Evolutionary conservation across 2,797 vertebrate genomes (phyloP).

Genomic region (Tympanoctomys barrerae): DNA sequence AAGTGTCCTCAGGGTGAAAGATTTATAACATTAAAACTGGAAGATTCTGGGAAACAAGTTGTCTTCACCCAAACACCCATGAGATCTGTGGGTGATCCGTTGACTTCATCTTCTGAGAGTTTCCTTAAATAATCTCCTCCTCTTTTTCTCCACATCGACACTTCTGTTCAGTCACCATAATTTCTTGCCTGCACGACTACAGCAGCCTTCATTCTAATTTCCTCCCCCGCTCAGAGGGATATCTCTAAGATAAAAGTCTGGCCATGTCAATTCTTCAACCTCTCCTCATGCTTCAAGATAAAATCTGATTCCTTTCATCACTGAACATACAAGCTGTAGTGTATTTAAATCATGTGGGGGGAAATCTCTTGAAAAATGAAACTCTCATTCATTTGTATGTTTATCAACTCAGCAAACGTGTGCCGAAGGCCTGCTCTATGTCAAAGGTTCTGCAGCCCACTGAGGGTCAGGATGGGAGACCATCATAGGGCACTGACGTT

Average conservation of each 20-base stretch:
- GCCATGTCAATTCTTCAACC: background rate
- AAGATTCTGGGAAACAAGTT: background rate
- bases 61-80: background rate
- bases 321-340: background rate
- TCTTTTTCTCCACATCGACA: background rate
- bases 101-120: background rate
- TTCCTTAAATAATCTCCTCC: background rate
- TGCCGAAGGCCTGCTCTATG: background rate
- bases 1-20: background rate
- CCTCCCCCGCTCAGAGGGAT: background rate
- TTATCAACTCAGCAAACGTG: background rate
- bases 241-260: constrained; percentile 10
- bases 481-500: background rate
- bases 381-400: background rate
- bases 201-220: background rate
- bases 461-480: background rate
- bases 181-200: background rate
- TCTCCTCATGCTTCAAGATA: background rate
- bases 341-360: background rate
- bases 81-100: background rate
- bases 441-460: background rate
- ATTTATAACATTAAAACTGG: background rate
- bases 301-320: background rate
- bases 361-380: background rate
- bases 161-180: background rate